Percentiles rank a stretch among this genome's conserved stretches.
phyloP scores from a whole-genome alignment of 1,140 invertebrate genomes.

The Drosophila azteca region DNA sequence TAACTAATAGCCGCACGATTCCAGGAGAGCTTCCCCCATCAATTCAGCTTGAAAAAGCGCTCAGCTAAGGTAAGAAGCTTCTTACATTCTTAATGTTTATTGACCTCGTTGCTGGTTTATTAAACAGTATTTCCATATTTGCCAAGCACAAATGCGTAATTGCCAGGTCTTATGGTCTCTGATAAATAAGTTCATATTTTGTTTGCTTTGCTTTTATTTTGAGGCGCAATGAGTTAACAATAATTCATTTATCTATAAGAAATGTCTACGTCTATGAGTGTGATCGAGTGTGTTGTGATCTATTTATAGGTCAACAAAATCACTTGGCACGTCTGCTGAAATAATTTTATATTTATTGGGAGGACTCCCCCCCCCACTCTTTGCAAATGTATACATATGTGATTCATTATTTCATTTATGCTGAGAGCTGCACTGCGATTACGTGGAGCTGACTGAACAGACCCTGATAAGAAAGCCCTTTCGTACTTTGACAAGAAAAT shows the following conservation, averaged over 20 bases:
- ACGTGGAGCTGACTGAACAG: slow-evolving; percentile 11
- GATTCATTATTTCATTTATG: slow-evolving; percentile 6
- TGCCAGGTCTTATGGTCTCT: background rate
- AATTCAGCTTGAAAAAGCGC: background rate
- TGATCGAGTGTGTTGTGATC: slow-evolving; percentile 3
- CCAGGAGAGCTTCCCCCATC: background rate
- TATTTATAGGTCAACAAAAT: slow-evolving; percentile 25
- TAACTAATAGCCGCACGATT: slow-evolving; percentile 21
- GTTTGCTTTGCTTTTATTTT: slow-evolving; percentile 30
- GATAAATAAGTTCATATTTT: slow-evolving; percentile 16
- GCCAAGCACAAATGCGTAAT: slow-evolving; percentile 23
- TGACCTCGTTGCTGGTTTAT: slow-evolving; percentile 3
- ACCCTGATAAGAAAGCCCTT: slow-evolving; percentile 8
- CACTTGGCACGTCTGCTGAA: slow-evolving; percentile 19
- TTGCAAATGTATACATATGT: background rate
- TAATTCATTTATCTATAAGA: slow-evolving; percentile 16
- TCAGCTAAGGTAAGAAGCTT: slow-evolving; percentile 21
- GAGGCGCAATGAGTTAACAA: slow-evolving; percentile 25
- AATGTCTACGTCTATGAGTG: slow-evolving; percentile 7
- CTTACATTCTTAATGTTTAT: background rate
- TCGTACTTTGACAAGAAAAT: no score
- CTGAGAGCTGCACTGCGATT: background rate
- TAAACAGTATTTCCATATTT: slow-evolving; percentile 8
- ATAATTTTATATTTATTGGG: background rate
- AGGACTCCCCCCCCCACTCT: background rate